Evolutionary conservation across 2,113 vertebrate species (phyloP).

Genomic region (Hyperoodon ampullatus): DNA sequence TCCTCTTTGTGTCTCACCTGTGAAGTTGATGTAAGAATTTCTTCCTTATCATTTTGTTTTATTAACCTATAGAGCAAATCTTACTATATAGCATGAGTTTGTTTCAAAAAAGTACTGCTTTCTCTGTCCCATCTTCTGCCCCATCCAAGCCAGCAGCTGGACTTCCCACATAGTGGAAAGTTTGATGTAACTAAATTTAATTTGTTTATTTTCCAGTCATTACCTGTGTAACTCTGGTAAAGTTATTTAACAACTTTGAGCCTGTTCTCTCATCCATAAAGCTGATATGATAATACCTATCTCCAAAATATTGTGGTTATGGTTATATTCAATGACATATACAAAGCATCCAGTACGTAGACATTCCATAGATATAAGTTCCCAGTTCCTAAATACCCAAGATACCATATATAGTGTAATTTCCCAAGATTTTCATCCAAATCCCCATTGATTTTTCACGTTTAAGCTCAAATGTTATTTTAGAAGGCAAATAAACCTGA

Average conservation of each 20-base stretch:
- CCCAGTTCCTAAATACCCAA: not conserved
- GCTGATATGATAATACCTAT: not conserved
- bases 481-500: not conserved
- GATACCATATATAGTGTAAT: not conserved
- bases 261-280: not conserved
- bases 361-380: not conserved
- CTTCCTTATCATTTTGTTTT: not conserved
- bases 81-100: not conserved
- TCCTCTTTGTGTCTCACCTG: not conserved
- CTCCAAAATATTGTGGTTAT: not conserved
- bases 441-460: not conserved
- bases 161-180: not conserved
- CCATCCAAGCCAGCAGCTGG: not conserved
- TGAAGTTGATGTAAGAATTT: not conserved
- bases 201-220: not conserved
- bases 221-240: not conserved
- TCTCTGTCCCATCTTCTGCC: not conserved
- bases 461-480: not conserved
- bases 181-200: not conserved
- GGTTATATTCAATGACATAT: not conserved
- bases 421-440: conserved; percentile 20
- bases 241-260: not conserved
- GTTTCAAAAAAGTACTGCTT: not conserved
- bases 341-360: not conserved
- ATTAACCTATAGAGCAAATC: not conserved